Conservation (phyloP, 2,888 invertebrate species). For the Trissoscelio sp. region DNA sequence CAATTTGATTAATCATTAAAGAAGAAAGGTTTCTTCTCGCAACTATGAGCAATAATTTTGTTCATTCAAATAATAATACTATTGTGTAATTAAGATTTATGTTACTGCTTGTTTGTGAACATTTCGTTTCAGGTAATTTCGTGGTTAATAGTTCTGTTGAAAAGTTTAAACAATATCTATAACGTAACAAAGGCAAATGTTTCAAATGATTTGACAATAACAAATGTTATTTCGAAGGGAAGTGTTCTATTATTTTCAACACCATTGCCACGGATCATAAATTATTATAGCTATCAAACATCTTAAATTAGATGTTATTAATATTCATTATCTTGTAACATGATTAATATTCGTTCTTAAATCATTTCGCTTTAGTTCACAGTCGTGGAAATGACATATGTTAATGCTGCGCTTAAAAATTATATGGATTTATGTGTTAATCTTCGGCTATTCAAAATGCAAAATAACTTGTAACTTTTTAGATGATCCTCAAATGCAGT, state of each 20-base stretch:
- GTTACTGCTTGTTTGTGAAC: background rate
- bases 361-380: conserved; percentile 22
- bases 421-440: conserved; percentile 22
- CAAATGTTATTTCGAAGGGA: conserved; percentile 1
- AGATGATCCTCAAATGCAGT: too few relatives aligned
- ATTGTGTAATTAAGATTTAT: background rate
- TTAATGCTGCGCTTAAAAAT: conserved; percentile 27
- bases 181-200: background rate
- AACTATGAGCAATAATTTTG: background rate
- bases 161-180: background rate
- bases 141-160: background rate
- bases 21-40: background rate
- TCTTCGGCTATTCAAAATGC: conserved; percentile 2
- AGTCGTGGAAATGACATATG: conserved; percentile 29
- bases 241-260: conserved; percentile 11
- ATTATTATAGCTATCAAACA: conserved; percentile 37
- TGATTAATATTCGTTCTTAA: conserved; percentile 36
- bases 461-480: background rate
- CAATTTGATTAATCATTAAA: background rate
- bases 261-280: conserved; percentile 10
- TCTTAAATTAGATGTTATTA: conserved; percentile 40
- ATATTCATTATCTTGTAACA: conserved; percentile 37
- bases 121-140: background rate
- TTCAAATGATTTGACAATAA: background rate
- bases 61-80: background rate